Percentiles rank a stretch among this genome's conserved stretches.
Evolutionary conservation across 2,888 invertebrate genomes (phyloP).

Genomic region (Eristalis arbustorum): DNA sequence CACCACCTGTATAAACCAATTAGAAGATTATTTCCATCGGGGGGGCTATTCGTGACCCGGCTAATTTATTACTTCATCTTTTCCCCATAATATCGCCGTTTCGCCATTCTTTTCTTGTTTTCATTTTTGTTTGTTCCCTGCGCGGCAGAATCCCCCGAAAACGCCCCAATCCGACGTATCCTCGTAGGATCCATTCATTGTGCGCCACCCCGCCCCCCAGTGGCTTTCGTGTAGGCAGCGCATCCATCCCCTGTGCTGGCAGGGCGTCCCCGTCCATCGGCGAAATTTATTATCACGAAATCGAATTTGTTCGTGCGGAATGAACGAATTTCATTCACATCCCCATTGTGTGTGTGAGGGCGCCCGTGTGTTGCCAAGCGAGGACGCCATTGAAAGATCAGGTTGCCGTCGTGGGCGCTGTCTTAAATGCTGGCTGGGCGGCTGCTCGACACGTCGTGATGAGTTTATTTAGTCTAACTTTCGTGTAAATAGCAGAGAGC

Average conservation of each 20-base stretch:
- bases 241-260: slow-evolving; percentile 4
- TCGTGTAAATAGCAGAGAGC: slow-evolving; percentile 38
- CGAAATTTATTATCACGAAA: slow-evolving; percentile 67
- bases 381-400: slow-evolving; percentile 35
- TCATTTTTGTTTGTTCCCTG: slow-evolving; percentile 3
- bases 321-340: slow-evolving; percentile 56
- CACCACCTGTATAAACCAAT: slow-evolving; percentile 65
- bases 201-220: not conserved
- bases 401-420: not conserved
- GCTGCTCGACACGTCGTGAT: slow-evolving; percentile 8
- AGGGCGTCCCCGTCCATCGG: slow-evolving; percentile 7
- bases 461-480: slow-evolving; percentile 59
- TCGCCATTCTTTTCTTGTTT: slow-evolving; percentile 37
- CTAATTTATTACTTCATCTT: slow-evolving; percentile 70
- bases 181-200: slow-evolving; percentile 44
- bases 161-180: not conserved
- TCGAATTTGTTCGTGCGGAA: slow-evolving; percentile 65
- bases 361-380: not conserved
- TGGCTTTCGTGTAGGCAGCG: slow-evolving; percentile 2
- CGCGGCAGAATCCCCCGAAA: not conserved
- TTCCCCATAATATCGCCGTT: slow-evolving; percentile 53
- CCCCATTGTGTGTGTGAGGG: not conserved
- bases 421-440: not conserved
- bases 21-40: slow-evolving; percentile 52
- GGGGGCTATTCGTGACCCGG: slow-evolving; percentile 53